A percentile compares a stretch with the other conserved stretches of the same genome.
These are phyloP conservation scores for Speoplatyrhinus poulsoni DNA, from an alignment of 2,113 vertebrate species.

Conservation along the genomic window DNA sequence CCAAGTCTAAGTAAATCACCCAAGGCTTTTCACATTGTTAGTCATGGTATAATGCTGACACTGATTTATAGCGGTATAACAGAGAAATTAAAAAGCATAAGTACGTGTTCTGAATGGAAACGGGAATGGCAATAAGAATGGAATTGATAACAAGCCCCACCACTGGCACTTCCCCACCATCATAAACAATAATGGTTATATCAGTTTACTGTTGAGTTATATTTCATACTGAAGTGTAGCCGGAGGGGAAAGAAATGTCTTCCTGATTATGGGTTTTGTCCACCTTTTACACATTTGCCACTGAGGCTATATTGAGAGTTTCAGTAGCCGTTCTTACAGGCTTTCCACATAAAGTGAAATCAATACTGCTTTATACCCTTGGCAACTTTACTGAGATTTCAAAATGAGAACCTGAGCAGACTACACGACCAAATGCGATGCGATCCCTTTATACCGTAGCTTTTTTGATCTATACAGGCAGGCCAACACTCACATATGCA, in stretches of 20 bases:
- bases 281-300: conserved; percentile 43
- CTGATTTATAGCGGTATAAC: conserved; percentile 64
- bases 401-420: conserved; percentile 59
- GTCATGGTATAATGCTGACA: conserved; percentile 44
- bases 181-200: conserved; percentile 68
- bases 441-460: conserved; percentile 31
- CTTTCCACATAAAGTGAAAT: conserved; percentile 49
- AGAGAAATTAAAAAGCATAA: conserved; percentile 54
- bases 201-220: conserved; percentile 62
- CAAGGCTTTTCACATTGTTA: conserved; percentile 38
- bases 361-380: conserved; percentile 54
- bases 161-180: conserved; percentile 30
- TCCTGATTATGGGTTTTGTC: conserved; percentile 54
- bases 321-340: conserved; percentile 50
- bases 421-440: conserved; percentile 50
- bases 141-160: not conserved
- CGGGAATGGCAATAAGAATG: conserved; percentile 6
- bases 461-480: conserved; percentile 43
- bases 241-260: conserved; percentile 37
- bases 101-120: conserved; percentile 62
- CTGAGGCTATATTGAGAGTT: conserved; percentile 34
- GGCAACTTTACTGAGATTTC: conserved; percentile 52
- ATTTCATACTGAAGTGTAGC: conserved; percentile 63
- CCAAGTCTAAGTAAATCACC: conserved; percentile 41
- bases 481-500: conserved; percentile 24